phyloP scores from a whole-genome alignment of 2,113 vertebrate species.

The Cochlearius cochlearius region DNA sequence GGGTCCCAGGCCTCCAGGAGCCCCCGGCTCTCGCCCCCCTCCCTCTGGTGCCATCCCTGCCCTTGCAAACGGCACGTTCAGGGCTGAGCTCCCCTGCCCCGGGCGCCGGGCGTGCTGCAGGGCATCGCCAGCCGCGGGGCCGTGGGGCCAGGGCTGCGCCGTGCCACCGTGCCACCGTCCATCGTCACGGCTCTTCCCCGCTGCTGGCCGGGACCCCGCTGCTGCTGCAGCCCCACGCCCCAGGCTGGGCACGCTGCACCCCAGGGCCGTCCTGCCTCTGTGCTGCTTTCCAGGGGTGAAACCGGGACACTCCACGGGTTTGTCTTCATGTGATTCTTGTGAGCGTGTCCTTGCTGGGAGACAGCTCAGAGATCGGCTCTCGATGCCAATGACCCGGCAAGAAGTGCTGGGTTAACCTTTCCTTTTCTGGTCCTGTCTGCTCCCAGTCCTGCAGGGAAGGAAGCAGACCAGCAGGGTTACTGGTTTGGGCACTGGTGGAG shows the following conservation, averaged over 20 bases:
- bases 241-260: background rate
- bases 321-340: background rate
- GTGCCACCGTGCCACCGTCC: fast-evolving
- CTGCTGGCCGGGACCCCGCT: background rate
- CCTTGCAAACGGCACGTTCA: background rate
- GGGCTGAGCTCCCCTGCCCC: background rate
- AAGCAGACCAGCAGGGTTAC: background rate
- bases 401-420: background rate
- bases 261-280: background rate
- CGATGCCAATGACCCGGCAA: fast-evolving
- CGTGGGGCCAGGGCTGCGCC: fast-evolving
- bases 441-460: background rate
- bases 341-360: background rate
- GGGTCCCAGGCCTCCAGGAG: background rate
- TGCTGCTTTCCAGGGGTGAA: background rate
- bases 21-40: background rate
- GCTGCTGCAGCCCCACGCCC: background rate
- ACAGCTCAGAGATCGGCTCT: background rate
- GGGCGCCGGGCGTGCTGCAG: fast-evolving
- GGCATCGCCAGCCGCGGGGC: background rate
- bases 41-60: background rate
- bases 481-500: fast-evolving
- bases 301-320: fast-evolving
- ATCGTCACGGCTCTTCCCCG: background rate
- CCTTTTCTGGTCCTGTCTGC: background rate